Evolutionary conservation across 2,797 vertebrate genomes (phyloP).

Genomic region (Geotrypetes seraphini): DNA sequence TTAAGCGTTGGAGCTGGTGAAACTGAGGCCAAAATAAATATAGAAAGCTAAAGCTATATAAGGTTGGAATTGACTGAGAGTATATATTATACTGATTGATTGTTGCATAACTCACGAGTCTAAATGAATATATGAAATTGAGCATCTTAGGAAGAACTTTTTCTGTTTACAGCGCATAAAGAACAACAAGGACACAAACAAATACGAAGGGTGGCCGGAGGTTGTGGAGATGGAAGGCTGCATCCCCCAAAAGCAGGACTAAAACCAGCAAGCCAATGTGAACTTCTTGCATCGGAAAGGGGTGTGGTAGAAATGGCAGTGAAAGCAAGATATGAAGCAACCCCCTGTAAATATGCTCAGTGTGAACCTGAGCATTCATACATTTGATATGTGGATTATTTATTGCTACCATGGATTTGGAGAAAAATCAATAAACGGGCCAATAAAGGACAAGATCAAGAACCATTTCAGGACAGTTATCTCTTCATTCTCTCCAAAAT

Average conservation of each 20-base stretch:
- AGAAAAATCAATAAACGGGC: constrained; percentile 21
- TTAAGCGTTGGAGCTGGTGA: too few species aligned
- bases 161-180: constrained; percentile 77
- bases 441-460: constrained; percentile 21
- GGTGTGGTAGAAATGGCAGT: constrained; percentile 26
- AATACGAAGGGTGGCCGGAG: constrained; percentile 97
- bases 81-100: too few species aligned
- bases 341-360: constrained; percentile 40
- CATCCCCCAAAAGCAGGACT: constrained; percentile 77
- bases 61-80: too few species aligned
- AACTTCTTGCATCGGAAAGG: constrained; percentile 15
- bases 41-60: too few species aligned
- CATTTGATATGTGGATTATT: constrained; percentile 54
- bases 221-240: constrained; percentile 97
- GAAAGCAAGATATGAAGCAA: constrained; percentile 9
- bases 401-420: constrained; percentile 50
- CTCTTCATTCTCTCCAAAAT: constrained; percentile 36
- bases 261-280: constrained; percentile 14
- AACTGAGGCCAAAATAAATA: too few species aligned
- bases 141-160: too few species aligned
- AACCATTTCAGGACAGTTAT: constrained; percentile 35
- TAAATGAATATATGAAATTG: too few species aligned
- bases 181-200: constrained; percentile 89
- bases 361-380: constrained; percentile 51
- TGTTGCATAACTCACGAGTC: too few species aligned